phyloP scores from a whole-genome alignment of 2,888 invertebrate genomes.

The Cheilosia scutellata region DNA sequence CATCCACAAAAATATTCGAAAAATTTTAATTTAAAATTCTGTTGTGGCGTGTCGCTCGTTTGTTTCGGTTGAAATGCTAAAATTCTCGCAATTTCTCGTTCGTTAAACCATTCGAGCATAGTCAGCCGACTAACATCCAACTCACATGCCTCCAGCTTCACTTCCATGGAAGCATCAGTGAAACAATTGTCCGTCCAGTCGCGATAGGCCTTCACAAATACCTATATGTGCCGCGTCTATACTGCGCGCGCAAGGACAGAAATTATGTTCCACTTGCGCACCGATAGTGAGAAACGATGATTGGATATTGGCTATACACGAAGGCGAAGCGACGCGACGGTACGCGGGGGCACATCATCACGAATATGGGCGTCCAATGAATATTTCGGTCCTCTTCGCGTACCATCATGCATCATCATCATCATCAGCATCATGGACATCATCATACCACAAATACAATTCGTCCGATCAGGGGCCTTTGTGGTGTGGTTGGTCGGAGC shows the following conservation, averaged over 20 bases:
- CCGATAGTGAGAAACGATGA: constrained; percentile 76
- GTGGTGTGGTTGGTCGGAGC: constrained; percentile 5
- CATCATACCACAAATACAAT: constrained; percentile 69
- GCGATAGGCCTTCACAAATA: constrained; percentile 44
- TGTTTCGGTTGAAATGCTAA: constrained; percentile 84
- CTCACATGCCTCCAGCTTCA: constrained; percentile 43
- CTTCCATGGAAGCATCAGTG: constrained; percentile 68
- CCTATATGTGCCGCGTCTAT: constrained; percentile 7
- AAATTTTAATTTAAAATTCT: constrained; percentile 84
- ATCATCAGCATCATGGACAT: constrained; percentile 68
- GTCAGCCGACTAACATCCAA: constrained; percentile 49
- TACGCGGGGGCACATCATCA: constrained; percentile 68
- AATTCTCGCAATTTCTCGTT: constrained; percentile 84
- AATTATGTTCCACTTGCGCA: constrained; percentile 73
- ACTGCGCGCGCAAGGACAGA: constrained; percentile 45
- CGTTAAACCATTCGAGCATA: constrained; percentile 78
- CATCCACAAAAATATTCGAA: constrained; percentile 79
- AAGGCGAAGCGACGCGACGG: constrained; percentile 32
- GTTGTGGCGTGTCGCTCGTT: constrained; percentile 84
- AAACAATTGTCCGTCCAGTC: constrained; percentile 66
- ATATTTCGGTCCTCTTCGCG: constrained; percentile 70
- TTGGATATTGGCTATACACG: constrained; percentile 59
- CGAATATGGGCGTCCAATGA: constrained; percentile 76
- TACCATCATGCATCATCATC: constrained; percentile 72
- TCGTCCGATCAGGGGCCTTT: constrained; percentile 53